Percentiles rank a stretch among this genome's conserved stretches.
Evolutionary conservation across 2,888 invertebrate genomes (phyloP).

Genomic region (Molorchus minor): DNA sequence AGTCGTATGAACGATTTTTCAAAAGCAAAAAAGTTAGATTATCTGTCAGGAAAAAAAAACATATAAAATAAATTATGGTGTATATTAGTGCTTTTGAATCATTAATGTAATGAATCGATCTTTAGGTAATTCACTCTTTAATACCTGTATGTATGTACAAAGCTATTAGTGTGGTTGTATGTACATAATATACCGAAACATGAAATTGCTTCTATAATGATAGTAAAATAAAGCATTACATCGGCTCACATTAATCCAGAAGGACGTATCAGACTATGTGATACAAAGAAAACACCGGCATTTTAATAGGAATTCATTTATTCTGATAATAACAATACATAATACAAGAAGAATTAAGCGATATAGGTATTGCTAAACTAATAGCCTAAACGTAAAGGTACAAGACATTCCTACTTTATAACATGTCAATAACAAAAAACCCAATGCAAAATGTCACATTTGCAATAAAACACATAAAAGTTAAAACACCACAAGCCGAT

Average conservation of each 20-base stretch:
- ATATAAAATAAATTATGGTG: no score
- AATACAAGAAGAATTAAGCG: neutral
- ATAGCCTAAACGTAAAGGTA: no score
- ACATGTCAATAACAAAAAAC: no score
- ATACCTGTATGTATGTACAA: neutral
- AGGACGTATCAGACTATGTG: slow-evolving; percentile 7
- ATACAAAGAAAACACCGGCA: slow-evolving; percentile 17
- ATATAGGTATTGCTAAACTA: neutral
- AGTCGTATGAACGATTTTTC: no score
- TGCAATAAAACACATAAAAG: neutral
- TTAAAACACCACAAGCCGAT: neutral
- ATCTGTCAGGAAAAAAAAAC: no score
- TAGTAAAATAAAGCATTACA: slow-evolving; percentile 18
- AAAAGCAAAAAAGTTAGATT: no score
- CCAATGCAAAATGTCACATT: neutral
- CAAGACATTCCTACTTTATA: neutral
- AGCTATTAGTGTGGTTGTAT: slow-evolving; percentile 11
- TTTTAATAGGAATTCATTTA: slow-evolving; percentile 19
- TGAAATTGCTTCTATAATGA: slow-evolving; percentile 15
- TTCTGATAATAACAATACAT: slow-evolving; percentile 7
- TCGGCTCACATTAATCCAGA: slow-evolving; percentile 18
- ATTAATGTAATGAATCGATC: slow-evolving; percentile 3
- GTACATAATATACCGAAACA: neutral
- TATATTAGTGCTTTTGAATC: no score
- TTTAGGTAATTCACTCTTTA: neutral